A percentile compares a stretch with the other conserved stretches of the same genome.
phyloP scores from a whole-genome alignment of 23 tunicate species.

The Corella eumyota region DNA sequence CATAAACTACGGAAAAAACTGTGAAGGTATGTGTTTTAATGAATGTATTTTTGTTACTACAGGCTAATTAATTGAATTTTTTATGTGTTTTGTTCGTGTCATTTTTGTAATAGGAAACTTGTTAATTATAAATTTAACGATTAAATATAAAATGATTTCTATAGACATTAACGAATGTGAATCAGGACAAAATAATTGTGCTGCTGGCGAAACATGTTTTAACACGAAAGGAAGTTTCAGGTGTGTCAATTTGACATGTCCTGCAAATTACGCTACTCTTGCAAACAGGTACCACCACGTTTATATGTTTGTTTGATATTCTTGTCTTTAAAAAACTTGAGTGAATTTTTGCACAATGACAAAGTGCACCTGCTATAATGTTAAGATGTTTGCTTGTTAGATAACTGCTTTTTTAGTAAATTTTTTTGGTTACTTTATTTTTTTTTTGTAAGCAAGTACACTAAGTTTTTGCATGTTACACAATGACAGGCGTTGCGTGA shows the following conservation, averaged over 20 bases:
- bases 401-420: too few species aligned
- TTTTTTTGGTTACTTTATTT: neutral
- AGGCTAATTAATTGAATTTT: neutral
- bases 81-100: neutral
- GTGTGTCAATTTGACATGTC: slow-evolving; percentile 62
- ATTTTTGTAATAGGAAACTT: too few species aligned
- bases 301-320: neutral
- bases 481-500: too few species aligned
- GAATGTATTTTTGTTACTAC: neutral
- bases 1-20: slow-evolving; percentile 20
- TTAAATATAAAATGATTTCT: slow-evolving; percentile 1
- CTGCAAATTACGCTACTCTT: slow-evolving; percentile 41
- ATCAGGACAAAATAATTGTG: slow-evolving; percentile 26
- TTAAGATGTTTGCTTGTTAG: too few species aligned
- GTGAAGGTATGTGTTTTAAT: slow-evolving; percentile 42
- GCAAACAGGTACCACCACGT: slow-evolving; percentile 53
- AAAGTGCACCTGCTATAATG: too few species aligned
- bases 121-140: too few species aligned
- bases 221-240: slow-evolving; percentile 72
- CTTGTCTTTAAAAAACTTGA: neutral
- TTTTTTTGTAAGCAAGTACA: slow-evolving; percentile 13
- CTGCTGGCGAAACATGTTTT: slow-evolving; percentile 62
- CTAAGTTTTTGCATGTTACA: too few species aligned
- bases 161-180: slow-evolving; percentile 82
- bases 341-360: too few species aligned